A percentile compares a stretch with the other conserved stretches of the same genome.
phyloP scores from a whole-genome alignment of 2,113 vertebrate genomes.

The Sphaerodactylus townsendi region DNA sequence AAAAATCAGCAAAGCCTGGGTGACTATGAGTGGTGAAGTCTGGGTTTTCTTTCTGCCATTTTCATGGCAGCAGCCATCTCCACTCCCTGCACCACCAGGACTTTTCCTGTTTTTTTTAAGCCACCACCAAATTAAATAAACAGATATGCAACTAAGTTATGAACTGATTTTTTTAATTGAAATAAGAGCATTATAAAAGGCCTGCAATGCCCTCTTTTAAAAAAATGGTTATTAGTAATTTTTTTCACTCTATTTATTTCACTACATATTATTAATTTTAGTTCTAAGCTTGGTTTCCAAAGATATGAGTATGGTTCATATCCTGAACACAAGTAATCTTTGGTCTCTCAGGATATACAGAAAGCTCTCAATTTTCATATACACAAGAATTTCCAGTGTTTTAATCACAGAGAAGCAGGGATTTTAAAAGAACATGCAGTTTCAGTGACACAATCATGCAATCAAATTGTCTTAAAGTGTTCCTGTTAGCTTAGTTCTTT shows the following conservation, averaged over 20 bases:
- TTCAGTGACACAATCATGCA: too few relatives aligned
- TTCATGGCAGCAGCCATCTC: too few relatives aligned
- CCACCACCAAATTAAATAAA: constrained; percentile 19
- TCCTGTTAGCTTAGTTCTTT: neutral
- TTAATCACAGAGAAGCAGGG: neutral
- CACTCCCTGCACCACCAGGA: too few relatives aligned
- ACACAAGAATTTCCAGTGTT: neutral
- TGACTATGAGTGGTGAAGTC: too few relatives aligned
- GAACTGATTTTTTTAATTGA: neutral
- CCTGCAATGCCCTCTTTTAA: constrained; percentile 38
- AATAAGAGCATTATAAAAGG: constrained; percentile 19
- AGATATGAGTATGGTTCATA: neutral
- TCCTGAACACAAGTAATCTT: constrained; percentile 3
- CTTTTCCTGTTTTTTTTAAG: neutral
- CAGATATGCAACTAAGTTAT: constrained; percentile 8
- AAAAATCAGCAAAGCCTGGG: too few relatives aligned
- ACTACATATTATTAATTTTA: constrained; percentile 14
- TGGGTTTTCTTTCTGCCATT: too few relatives aligned
- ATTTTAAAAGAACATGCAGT: too few relatives aligned
- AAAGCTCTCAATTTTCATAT: constrained; percentile 12
- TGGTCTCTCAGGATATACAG: neutral
- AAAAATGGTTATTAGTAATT: constrained; percentile 11
- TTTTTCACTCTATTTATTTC: constrained; percentile 19
- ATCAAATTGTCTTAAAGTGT: too few relatives aligned
- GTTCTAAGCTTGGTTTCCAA: constrained; percentile 28